Evolutionary conservation across 2,888 invertebrate genomes (phyloP), one percentile per base, ranked within the genome.

Genomic region (Chloromyia formosa): DNA sequence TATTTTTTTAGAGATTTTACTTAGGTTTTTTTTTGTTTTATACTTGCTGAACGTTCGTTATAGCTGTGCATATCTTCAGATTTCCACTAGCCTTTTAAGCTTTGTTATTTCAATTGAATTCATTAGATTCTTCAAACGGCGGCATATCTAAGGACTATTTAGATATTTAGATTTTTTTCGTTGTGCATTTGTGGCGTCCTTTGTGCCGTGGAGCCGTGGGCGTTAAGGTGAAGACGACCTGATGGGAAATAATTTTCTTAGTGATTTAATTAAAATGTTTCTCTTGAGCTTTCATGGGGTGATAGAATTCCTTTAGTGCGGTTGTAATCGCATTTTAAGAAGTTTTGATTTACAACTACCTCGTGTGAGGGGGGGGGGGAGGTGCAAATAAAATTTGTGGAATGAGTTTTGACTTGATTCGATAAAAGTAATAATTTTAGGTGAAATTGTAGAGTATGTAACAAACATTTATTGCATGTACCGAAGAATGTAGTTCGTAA

Each of bases 261-360:
- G 40, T 71, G 71, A 40, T 71, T 71, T 71, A 71, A 71, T 71
- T 71, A 71, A 71, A 71, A 71, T 71, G 56, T 56, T 71, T 71
- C 58, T 42, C 62, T 64, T 64, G 35, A 20, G 62, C 56, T 56
- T 56, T 64, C 40, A 14, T 35, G 27, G 42, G 58, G 56, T 40
- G 71, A 58, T 69, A 42, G 71, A 71, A 71, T 56, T 71, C 58
- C 54, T 56, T 69, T 69, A 16, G 69, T 35, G 69, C 23, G 27
- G 27, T 58, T 66, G 66, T 66, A 66, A 66, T 66, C 66, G 66
- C 49, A 62, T 66, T 66, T 71, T 71, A 71, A 71, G 71, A 23
- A 71, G 56, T 58, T 71, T 71, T 71, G 71, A 71, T 71, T 71
- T 71, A 71, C n/a, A n/a, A n/a, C 71, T 18, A 35, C 27, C 35